Evolutionary conservation across 53 echinoderm and acorn worm genomes (phyloP), one percentile per base, ranked within the genome.

Genomic region (Echinometra lucunter): DNA sequence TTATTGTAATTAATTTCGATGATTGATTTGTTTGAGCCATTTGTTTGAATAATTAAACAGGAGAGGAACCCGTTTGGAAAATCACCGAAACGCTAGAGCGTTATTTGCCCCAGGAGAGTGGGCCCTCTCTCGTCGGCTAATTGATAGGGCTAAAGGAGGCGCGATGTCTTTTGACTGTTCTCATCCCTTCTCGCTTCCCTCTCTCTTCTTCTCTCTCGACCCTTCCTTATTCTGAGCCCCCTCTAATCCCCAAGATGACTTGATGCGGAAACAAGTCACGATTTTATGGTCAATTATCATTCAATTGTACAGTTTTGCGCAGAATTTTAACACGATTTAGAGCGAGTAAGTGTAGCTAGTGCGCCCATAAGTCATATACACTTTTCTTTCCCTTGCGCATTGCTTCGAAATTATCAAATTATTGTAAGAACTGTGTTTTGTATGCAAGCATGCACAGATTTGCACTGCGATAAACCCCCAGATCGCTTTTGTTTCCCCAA

Each of bases 1-100:
- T 92, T 92, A 92, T 92, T 92, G 92, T 92, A 92, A 92, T 92
- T 92, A 92, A 92, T 92, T 92, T 92, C 57, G 92, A 92, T 92
- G 92, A 92, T 92, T 92, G 92, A 92, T 92, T 92, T 78, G 92
- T 80, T 92, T 92, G 60, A 78, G 57, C 57, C 92, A 58, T 92
- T 92, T 92, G 92, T 92, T 74, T 92, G 92, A 92, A 92, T 92
- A 92, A 92, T 92, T 92, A 78, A 92, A 78, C 49, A 23, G 78
- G 35, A 55, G 35, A 55, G 30, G 78, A 92, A 35, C 78, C 92
- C 34, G 47, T 78, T 92, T 85, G 85, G 91, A 66, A 91, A 91
- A 91, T 91, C 91, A 91, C 92, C 92, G 80, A 57, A 75, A 92
- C 47, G 55, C 5, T 57, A n/a, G 78, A 35, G 66, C n/a, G 66